Evolutionary conservation across 2,797 vertebrate genomes (phyloP).

Genomic region (Smutsia temminckii): DNA sequence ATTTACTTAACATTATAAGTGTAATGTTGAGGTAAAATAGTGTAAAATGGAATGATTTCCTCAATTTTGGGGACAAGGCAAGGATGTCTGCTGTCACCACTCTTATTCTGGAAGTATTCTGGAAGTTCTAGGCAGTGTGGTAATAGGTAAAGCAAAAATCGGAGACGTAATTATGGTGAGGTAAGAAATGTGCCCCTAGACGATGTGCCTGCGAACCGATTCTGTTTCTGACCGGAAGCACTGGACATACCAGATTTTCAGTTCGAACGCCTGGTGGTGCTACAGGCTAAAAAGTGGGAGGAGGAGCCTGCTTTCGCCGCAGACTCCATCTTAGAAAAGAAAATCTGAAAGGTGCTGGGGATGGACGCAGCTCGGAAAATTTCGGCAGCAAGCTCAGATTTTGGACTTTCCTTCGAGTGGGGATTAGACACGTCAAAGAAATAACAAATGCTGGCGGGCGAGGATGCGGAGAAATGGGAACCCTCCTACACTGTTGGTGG

Average conservation of each 20-base stretch:
- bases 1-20: too few species aligned
- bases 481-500: too few species aligned
- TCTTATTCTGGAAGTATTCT: too few species aligned
- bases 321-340: constrained; percentile 29
- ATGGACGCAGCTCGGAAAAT: background rate
- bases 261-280: constrained; percentile 1
- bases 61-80: too few species aligned
- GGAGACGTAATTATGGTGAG: background rate
- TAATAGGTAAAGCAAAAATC: background rate
- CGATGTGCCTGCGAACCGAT: background rate
- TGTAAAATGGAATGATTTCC: too few species aligned
- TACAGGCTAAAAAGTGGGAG: background rate
- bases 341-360: background rate
- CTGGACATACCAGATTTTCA: background rate
- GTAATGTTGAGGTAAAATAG: too few species aligned
- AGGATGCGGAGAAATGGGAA: too few species aligned
- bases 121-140: too few species aligned
- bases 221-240: background rate
- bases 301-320: background rate
- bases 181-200: background rate
- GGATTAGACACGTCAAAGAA: background rate
- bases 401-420: background rate
- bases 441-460: too few species aligned
- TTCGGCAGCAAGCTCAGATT: background rate
- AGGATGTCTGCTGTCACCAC: too few species aligned